Evolutionary conservation across 2,113 vertebrate genomes (phyloP).

Genomic region (Azemiops feae): DNA sequence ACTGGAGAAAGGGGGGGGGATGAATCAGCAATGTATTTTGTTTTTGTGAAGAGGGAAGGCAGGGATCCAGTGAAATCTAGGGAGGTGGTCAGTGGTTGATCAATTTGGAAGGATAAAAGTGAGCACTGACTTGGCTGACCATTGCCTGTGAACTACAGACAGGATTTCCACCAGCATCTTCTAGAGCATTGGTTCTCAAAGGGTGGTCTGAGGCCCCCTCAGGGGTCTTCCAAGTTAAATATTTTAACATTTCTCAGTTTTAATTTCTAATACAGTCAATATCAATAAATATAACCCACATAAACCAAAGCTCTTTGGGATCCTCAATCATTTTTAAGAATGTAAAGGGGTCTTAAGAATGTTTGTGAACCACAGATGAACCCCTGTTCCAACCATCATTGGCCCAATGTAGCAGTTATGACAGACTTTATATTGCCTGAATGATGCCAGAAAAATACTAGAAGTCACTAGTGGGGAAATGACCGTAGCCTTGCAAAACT

Average conservation of each 20-base stretch:
- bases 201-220: neutral
- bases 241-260: neutral
- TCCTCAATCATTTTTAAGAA: neutral
- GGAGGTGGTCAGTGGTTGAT: neutral
- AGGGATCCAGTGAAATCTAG: neutral
- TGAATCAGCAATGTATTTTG: neutral
- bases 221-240: neutral
- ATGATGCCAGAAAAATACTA: neutral
- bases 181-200: neutral
- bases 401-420: neutral
- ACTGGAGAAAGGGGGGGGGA: neutral
- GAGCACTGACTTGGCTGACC: neutral
- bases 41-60: neutral
- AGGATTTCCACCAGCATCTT: neutral
- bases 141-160: neutral
- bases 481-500: neutral
- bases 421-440: neutral
- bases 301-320: neutral
- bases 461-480: neutral
- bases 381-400: neutral
- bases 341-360: neutral
- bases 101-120: neutral
- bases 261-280: neutral
- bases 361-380: neutral
- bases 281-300: neutral